A percentile compares a stretch with the other conserved stretches of the same genome.
Evolutionary conservation across 1,140 invertebrate genomes (phyloP).

Genomic region (Bombus haemorrhoidalis): DNA sequence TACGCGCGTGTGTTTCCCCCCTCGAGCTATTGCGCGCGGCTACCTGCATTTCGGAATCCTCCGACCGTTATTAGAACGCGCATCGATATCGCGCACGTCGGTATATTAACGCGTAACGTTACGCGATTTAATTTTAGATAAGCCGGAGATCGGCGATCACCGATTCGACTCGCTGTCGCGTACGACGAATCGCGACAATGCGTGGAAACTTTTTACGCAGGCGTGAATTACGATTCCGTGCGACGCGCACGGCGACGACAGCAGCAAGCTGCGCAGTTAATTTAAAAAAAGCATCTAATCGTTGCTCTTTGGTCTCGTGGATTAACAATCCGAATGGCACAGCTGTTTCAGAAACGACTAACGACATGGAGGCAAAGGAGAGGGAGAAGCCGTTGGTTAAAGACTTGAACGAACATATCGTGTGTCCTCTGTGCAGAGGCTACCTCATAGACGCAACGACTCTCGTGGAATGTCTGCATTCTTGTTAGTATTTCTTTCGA

Average conservation of each 20-base stretch:
- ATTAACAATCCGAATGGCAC: conserved; percentile 56
- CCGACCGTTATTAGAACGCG: conserved; percentile 14
- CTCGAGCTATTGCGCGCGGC: neutral
- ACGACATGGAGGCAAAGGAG: conserved; percentile 63
- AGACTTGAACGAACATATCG: conserved; percentile 88
- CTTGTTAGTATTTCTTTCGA: conserved; percentile 85
- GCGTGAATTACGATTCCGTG: neutral
- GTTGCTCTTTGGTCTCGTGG: neutral
- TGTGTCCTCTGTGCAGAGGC: conserved; percentile 89
- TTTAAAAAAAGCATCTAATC: conserved; percentile 9
- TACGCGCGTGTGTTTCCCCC: neutral
- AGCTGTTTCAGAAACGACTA: conserved; percentile 62
- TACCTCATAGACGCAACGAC: conserved; percentile 92
- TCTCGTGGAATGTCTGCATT: conserved; percentile 91
- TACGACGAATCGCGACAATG: neutral
- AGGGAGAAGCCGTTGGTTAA: conserved; percentile 76
- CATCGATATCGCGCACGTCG: conserved; percentile 12
- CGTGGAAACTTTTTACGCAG: neutral
- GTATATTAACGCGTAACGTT: conserved; percentile 9
- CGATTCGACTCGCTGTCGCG: neutral
- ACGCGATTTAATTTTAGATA: conserved; percentile 54
- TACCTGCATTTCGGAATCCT: conserved; percentile 34
- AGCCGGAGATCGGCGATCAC: neutral
- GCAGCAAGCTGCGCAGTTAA: neutral
- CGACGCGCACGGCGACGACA: neutral